Conservation (phyloP, 1,140 invertebrate genomes). For the Leptopilina boulardi region DNA sequence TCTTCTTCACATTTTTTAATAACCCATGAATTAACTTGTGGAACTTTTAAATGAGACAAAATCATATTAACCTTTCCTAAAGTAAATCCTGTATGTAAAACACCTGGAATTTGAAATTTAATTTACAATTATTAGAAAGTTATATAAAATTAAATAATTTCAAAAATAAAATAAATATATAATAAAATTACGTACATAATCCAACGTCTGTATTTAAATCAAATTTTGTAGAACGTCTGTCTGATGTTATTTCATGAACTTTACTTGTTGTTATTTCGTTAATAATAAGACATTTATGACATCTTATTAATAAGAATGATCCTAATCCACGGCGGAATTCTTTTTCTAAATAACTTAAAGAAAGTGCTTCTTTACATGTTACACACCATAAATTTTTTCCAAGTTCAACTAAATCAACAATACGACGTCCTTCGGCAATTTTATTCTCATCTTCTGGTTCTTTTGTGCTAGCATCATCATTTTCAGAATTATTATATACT, state of each 20-base stretch:
- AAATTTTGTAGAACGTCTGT: neutral
- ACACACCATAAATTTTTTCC: slow-evolving; percentile 37
- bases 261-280: slow-evolving; percentile 29
- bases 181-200: neutral
- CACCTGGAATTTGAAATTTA: neutral
- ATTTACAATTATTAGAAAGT: neutral
- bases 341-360: slow-evolving; percentile 38
- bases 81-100: neutral
- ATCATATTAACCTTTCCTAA: neutral
- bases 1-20: slow-evolving; percentile 11
- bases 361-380: slow-evolving; percentile 40
- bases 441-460: neutral
- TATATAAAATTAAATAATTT: neutral
- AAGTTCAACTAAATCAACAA: slow-evolving; percentile 37
- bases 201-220: neutral
- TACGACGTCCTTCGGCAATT: slow-evolving; percentile 35
- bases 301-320: slow-evolving; percentile 38
- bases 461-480: neutral
- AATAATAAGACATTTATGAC: slow-evolving; percentile 41
- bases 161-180: too few species aligned
- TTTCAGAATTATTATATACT: neutral
- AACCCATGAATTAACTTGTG: neutral
- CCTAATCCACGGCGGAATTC: slow-evolving; percentile 39
- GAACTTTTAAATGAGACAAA: neutral
- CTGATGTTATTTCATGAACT: slow-evolving; percentile 17